phyloP scores from a whole-genome alignment of 1,140 invertebrate species.

The Aphelenchoides besseyi region DNA sequence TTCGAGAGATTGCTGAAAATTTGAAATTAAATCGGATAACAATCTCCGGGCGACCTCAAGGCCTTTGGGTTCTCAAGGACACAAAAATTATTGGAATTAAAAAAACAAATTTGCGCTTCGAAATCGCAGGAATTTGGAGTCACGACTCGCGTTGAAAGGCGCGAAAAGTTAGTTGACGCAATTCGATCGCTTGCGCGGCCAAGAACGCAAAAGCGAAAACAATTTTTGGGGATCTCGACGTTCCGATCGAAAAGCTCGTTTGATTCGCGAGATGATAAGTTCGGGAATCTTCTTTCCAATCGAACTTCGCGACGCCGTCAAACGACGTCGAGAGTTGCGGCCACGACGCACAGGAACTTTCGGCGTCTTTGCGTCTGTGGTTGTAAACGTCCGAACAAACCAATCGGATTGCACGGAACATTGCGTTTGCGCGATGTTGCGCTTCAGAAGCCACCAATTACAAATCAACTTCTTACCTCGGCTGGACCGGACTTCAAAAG shows the following conservation, averaged over 20 bases:
- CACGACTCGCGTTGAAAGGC: too few relatives aligned
- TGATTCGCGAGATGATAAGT: not conserved
- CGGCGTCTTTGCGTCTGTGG: not conserved
- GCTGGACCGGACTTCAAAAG: conserved; percentile 91
- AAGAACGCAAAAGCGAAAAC: too few relatives aligned
- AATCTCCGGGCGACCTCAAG: not conserved
- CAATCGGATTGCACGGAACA: not conserved
- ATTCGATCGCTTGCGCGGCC: too few relatives aligned
- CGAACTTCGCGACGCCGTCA: not conserved
- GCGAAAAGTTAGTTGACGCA: too few relatives aligned
- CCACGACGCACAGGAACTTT: too few relatives aligned
- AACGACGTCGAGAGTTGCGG: not conserved
- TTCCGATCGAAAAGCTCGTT: not conserved
- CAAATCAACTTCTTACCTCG: too few relatives aligned
- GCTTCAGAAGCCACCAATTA: too few relatives aligned
- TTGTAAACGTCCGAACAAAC: not conserved
- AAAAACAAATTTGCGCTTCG: too few relatives aligned
- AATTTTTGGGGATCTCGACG: too few relatives aligned
- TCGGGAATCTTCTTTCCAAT: not conserved
- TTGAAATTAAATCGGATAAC: not conserved
- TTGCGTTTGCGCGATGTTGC: not conserved
- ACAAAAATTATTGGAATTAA: too few relatives aligned
- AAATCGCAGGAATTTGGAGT: too few relatives aligned
- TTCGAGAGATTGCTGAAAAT: conserved; percentile 77
- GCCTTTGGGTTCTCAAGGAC: too few relatives aligned